Evolutionary conservation across 2,888 invertebrate species (phyloP).

Genomic region (Pegoplata infirma): DNA sequence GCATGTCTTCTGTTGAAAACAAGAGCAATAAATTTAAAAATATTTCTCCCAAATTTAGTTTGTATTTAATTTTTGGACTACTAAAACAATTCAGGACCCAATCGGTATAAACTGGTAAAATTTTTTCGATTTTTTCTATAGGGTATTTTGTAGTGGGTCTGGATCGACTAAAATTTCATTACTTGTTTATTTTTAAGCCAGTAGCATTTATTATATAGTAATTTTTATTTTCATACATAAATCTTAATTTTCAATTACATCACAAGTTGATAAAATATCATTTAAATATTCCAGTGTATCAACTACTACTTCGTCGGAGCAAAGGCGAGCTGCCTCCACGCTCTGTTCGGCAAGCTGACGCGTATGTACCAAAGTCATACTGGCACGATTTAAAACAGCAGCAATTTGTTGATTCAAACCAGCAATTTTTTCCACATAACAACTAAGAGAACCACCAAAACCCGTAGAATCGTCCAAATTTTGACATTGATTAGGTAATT

Average conservation of each 20-base stretch:
- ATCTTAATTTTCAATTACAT: background rate
- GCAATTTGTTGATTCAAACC: conserved; percentile 68
- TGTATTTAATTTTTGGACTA: no score
- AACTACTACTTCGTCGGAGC: conserved; percentile 64
- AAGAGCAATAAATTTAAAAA: no score
- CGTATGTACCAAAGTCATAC: conserved; percentile 65
- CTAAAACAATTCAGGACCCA: no score
- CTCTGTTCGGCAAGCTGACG: conserved; percentile 64
- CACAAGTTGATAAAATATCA: conserved; percentile 49
- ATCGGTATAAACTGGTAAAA: no score
- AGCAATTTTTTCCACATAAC: conserved; percentile 67
- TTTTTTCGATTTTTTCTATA: no score
- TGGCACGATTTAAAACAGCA: conserved; percentile 66
- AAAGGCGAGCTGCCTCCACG: conserved; percentile 61
- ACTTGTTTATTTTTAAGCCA: no score
- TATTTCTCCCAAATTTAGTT: no score
- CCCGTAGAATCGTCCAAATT: background rate
- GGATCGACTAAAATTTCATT: no score
- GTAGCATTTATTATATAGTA: no score
- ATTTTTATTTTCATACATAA: background rate
- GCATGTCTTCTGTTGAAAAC: no score
- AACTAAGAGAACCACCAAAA: conserved; percentile 60
- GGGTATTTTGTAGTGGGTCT: no score
- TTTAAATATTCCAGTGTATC: conserved; percentile 57
- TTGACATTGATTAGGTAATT: conserved; percentile 61